Conservation (phyloP, 92 coral and sea anemone species). For the Siderastrea radians region DNA sequence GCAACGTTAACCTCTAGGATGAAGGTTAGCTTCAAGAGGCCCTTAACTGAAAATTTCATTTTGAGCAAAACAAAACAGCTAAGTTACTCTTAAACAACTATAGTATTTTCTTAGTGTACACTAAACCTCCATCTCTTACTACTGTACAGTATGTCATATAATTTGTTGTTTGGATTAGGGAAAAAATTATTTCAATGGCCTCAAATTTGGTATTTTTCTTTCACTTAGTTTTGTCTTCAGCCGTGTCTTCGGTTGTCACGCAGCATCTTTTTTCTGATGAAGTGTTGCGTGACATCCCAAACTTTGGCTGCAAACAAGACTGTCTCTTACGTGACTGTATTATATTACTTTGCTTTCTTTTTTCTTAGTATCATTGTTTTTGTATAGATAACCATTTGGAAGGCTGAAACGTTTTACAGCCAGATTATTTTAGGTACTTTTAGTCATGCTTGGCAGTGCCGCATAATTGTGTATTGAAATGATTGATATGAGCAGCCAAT, state of each 20-base stretch:
- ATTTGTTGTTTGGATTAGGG: background rate
- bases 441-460: slow-evolving; percentile 20
- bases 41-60: too few species aligned
- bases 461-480: background rate
- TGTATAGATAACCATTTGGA: slow-evolving; percentile 30
- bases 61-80: too few species aligned
- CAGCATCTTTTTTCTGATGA: background rate
- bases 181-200: background rate
- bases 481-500: slow-evolving; percentile 29
- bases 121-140: background rate
- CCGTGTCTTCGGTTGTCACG: background rate
- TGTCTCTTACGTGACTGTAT: background rate
- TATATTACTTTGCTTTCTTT: slow-evolving; percentile 5
- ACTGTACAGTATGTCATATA: background rate
- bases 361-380: background rate
- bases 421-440: slow-evolving; percentile 30
- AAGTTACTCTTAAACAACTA: too few species aligned
- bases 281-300: background rate
- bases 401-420: slow-evolving; percentile 7
- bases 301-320: too few species aligned
- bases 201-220: background rate
- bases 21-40: too few species aligned
- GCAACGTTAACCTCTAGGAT: too few species aligned
- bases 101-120: background rate
- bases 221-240: background rate